These are phyloP conservation scores for Drosophila lini DNA, from an alignment of 1,140 invertebrate genomes.

Conservation along the genomic window DNA sequence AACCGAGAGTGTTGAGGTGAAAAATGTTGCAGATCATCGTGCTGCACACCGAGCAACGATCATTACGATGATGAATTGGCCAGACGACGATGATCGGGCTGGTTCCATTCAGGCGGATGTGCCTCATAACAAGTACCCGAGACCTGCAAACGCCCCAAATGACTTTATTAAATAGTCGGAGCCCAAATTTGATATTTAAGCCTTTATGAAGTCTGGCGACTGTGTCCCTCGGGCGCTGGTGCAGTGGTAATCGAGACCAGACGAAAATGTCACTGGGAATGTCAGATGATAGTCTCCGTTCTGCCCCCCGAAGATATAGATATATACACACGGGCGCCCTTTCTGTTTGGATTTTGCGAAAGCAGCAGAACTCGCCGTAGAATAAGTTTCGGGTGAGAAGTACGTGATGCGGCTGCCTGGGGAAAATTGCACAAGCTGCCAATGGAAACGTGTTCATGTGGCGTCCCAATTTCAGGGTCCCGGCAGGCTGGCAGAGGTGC, in stretches of 20 bases:
- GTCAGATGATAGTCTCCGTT: conserved; percentile 60
- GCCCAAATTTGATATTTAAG: conserved; percentile 76
- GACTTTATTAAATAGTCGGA: conserved; percentile 71
- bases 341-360: conserved; percentile 60
- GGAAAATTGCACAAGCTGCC: conserved; percentile 65
- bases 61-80: conserved; percentile 39
- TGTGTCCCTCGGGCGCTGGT: conserved; percentile 45
- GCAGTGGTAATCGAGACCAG: conserved; percentile 38
- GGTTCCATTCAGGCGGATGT: conserved; percentile 57
- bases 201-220: conserved; percentile 50
- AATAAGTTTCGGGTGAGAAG: conserved; percentile 50
- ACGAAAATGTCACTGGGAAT: conserved; percentile 74
- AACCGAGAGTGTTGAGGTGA: conserved; percentile 61
- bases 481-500: not conserved
- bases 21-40: conserved; percentile 76
- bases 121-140: conserved; percentile 60
- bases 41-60: conserved; percentile 14
- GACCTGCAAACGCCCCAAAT: conserved; percentile 62
- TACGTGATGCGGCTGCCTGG: conserved; percentile 65
- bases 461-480: conserved; percentile 22
- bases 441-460: conserved; percentile 55
- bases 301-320: not conserved
- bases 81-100: conserved; percentile 24
- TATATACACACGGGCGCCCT: not conserved
- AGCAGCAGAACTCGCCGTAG: conserved; percentile 38